Conservation (phyloP, 2,113 vertebrate genomes). For the Sinocyclocheilus anophthalmus region DNA sequence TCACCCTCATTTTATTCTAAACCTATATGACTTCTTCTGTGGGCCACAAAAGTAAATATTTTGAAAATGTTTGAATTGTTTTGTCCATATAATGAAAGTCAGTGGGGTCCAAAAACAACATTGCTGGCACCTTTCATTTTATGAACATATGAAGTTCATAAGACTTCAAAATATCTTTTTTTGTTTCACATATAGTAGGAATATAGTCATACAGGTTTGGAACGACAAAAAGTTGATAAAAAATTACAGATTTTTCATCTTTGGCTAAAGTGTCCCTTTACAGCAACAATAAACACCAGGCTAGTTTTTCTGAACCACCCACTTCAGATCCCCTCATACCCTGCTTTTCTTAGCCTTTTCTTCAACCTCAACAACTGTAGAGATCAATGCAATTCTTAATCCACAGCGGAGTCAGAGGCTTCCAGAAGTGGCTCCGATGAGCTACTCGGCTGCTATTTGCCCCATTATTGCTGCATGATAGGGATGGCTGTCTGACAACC, state of each 20-base stretch:
- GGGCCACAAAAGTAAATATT: background rate
- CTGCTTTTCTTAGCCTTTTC: background rate
- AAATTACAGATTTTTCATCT: background rate
- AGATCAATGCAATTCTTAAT: constrained; percentile 24
- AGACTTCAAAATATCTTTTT: background rate
- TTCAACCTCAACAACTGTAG: constrained; percentile 15
- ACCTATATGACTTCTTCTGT: background rate
- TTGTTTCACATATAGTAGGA: background rate
- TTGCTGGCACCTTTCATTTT: background rate
- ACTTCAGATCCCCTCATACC: background rate
- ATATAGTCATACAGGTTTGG: background rate
- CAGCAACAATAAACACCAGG: background rate
- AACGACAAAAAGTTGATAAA: background rate
- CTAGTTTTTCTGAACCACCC: background rate
- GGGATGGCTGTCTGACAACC: constrained; percentile 38
- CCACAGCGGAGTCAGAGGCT: constrained; percentile 45
- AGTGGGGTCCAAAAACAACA: background rate
- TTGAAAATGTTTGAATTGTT: no score
- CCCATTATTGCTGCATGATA: constrained; percentile 42
- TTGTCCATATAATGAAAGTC: no score
- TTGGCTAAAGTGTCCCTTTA: background rate
- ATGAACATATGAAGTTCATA: background rate
- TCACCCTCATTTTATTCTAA: background rate
- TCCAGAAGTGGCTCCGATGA: constrained; percentile 6
- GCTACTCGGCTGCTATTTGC: constrained; percentile 32